Evolutionary conservation across 2,888 invertebrate species (phyloP).

Genomic region (Drosophila demipolita): DNA sequence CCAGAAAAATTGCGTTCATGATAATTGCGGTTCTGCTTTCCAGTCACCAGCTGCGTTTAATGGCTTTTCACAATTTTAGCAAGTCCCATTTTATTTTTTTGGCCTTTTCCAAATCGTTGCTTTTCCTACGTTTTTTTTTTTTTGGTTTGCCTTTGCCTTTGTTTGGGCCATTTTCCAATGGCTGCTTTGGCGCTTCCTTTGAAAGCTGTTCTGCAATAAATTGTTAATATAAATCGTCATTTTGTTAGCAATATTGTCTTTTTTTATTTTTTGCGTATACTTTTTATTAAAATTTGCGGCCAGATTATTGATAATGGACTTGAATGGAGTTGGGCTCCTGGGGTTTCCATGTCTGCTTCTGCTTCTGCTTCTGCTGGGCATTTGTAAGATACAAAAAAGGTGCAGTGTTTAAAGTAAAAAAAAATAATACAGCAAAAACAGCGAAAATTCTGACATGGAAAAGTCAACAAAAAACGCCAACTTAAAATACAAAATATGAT

Average conservation of each 20-base stretch:
- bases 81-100: slow-evolving; percentile 69
- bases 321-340: slow-evolving; percentile 6
- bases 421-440: neutral
- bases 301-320: slow-evolving; percentile 46
- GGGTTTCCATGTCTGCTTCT: neutral
- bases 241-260: slow-evolving; percentile 26
- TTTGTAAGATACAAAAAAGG: neutral
- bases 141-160: slow-evolving; percentile 2
- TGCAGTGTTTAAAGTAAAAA: neutral
- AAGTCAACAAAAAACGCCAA: neutral
- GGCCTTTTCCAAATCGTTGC: slow-evolving; percentile 57
- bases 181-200: slow-evolving; percentile 3
- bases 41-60: slow-evolving; percentile 74
- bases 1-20: slow-evolving; percentile 71
- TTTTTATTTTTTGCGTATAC: slow-evolving; percentile 60
- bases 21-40: slow-evolving; percentile 72
- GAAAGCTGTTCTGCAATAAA: slow-evolving; percentile 58
- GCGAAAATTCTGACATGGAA: neutral
- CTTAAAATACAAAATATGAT: neutral
- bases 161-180: slow-evolving; percentile 3
- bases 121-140: slow-evolving; percentile 25
- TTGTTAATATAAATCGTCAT: slow-evolving; percentile 66
- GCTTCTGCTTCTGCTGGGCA: neutral
- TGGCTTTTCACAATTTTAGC: slow-evolving; percentile 80
- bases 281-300: slow-evolving; percentile 67